Conservation (phyloP, 2,888 invertebrate genomes). For the Empis stercorea region DNA sequence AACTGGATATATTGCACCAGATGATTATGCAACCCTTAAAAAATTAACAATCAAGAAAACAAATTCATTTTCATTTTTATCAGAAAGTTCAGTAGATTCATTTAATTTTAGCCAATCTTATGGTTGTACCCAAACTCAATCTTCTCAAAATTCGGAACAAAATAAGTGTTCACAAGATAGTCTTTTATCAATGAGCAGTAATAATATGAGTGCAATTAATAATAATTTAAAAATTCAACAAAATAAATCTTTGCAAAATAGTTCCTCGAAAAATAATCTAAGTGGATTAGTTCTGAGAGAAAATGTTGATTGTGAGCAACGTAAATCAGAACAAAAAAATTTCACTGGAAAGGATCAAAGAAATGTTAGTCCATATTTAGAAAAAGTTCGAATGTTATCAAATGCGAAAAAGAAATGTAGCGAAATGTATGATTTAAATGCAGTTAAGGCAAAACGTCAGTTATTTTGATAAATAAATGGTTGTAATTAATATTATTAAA, state of each 20-base stretch:
- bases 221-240: slow-evolving; percentile 18
- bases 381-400: background rate
- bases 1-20: slow-evolving; percentile 30
- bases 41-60: slow-evolving; percentile 14
- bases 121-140: slow-evolving; percentile 1
- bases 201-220: background rate
- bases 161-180: background rate
- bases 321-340: slow-evolving; percentile 30
- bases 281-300: slow-evolving; percentile 28
- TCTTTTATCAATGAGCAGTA: background rate
- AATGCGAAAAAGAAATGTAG: background rate
- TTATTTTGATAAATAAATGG: slow-evolving; percentile 43
- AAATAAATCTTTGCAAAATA: slow-evolving; percentile 25
- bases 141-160: slow-evolving; percentile 2
- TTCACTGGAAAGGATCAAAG: slow-evolving; percentile 33
- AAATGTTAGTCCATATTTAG: slow-evolving; percentile 29
- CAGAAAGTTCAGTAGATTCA: slow-evolving; percentile 27
- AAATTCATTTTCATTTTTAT: slow-evolving; percentile 16
- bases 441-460: slow-evolving; percentile 43
- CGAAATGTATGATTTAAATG: slow-evolving; percentile 9
- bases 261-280: slow-evolving; percentile 33
- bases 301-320: slow-evolving; percentile 28
- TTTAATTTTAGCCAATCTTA: slow-evolving; percentile 19
- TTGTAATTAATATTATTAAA: background rate
- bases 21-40: slow-evolving; percentile 28